These are phyloP conservation scores for Heterotilapia buettikoferi DNA, from an alignment of 2,113 vertebrate species.

Conservation along the genomic window DNA sequence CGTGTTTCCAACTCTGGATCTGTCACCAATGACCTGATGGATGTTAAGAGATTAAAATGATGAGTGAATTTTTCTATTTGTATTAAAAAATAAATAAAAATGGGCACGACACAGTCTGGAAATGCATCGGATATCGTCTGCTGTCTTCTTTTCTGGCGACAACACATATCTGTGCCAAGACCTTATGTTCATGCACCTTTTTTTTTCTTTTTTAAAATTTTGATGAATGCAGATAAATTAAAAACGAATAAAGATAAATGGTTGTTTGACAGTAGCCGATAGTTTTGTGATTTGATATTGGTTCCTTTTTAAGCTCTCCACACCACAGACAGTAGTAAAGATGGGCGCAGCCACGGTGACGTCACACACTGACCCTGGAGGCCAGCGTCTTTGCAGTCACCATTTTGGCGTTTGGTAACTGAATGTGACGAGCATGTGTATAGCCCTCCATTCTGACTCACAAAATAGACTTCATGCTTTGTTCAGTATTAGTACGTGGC, in stretches of 20 bases:
- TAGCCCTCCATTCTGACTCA: neutral
- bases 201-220: neutral
- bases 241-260: neutral
- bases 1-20: neutral
- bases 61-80: neutral
- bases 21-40: neutral
- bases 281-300: neutral
- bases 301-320: neutral
- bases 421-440: neutral
- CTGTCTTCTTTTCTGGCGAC: neutral
- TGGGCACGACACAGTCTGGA: neutral
- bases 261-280: neutral
- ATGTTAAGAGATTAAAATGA: neutral
- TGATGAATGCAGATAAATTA: neutral
- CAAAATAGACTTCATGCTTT: neutral
- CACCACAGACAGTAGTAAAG: neutral
- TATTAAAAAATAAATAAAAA: neutral
- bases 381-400: neutral
- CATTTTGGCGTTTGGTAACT: neutral
- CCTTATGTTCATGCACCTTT: fast-evolving
- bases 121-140: neutral
- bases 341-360: neutral
- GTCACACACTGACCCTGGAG: fast-evolving
- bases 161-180: neutral
- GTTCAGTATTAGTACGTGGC: fast-evolving